Conservation (phyloP, 2,888 invertebrate genomes). For the Suillia variegata region DNA sequence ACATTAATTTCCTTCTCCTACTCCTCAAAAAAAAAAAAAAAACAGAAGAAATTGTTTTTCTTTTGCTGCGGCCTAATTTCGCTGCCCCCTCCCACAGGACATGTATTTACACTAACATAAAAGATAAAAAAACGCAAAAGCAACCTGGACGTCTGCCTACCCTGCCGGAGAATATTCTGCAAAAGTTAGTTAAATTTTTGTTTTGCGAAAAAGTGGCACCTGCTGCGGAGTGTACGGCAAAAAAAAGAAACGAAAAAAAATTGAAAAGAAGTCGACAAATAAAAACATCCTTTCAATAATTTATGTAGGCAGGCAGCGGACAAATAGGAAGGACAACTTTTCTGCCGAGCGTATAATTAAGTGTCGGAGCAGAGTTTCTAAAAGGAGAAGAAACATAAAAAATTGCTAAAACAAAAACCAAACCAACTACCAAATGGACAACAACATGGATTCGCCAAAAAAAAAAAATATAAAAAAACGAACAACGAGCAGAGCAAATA, state of each 20-base stretch:
- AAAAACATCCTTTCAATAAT: constrained; percentile 2
- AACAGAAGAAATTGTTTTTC: too few relatives aligned
- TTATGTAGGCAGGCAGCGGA: not conserved
- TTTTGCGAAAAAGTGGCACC: not conserved
- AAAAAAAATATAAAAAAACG: not conserved
- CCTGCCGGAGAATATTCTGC: too few relatives aligned
- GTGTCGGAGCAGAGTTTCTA: not conserved
- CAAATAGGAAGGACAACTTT: not conserved
- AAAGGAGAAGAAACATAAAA: not conserved
- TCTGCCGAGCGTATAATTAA: not conserved
- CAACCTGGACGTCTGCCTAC: too few relatives aligned
- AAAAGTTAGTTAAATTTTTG: too few relatives aligned
- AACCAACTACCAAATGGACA: not conserved
- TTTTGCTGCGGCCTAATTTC: too few relatives aligned
- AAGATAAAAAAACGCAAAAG: too few relatives aligned
- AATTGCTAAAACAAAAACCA: not conserved
- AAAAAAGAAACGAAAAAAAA: not conserved
- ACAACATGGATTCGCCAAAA: not conserved
- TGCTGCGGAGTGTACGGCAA: not conserved
- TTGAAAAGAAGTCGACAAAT: not conserved
- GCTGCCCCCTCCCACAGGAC: too few relatives aligned
- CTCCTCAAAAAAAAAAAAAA: too few relatives aligned
- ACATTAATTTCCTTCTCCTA: too few relatives aligned
- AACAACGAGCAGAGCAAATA: not conserved
- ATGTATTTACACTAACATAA: too few relatives aligned